Base-by-base conservation (phyloP, 2,113 vertebrate species). In the Caretta caretta region DNA sequence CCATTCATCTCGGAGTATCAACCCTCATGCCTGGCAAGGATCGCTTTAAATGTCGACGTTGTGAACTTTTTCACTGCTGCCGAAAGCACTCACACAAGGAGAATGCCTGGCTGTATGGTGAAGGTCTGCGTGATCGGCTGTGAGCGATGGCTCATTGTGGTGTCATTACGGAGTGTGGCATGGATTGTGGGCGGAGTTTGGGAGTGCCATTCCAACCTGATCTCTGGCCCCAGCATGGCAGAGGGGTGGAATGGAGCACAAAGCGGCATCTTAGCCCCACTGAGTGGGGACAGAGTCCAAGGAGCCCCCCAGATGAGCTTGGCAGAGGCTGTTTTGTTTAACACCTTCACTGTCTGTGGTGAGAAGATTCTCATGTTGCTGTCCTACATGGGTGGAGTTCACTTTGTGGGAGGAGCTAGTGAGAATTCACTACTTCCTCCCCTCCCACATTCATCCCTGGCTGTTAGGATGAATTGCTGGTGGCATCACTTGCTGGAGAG, bases 121-220 rank as follows among this genome's bases (percentile, higher is more conserved):
- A 75, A 12, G 38, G 38, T 12, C 72, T 42, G 38, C 12, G 38
- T 14, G 24, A 25, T 22, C 20, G 3, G 10, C 72, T 46, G 72
- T 46, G 38, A 76, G 38, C 22, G 6, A 25, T 25, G 11, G 38
- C 38, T 46, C 38, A 11, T 75, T 42, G n/a, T 38, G 38, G 8
- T 46, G 24, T 75, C 72, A 46, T 24, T 38, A 27, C 19, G 42
- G 25, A 57, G 75, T 1, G 0, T 0, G 22, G 38, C 3, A 0
- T 1, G 38, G 49, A 38, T 69, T 69, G 6, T 53, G 86, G 82
- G 24, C 20, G 35, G 16, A 86, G 57, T 48, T n/a, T 54, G 35
- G 17, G 62, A 35, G 16, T 19, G 10, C 6, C 17, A 69, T 19
- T 69, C 35, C 31, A 69, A 16, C 17, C 62, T 35, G 62, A 65